Evolutionary conservation across 2,797 vertebrate species (phyloP), one percentile per base, ranked within the genome.

Genomic region (Erpetoichthys calabaricus): DNA sequence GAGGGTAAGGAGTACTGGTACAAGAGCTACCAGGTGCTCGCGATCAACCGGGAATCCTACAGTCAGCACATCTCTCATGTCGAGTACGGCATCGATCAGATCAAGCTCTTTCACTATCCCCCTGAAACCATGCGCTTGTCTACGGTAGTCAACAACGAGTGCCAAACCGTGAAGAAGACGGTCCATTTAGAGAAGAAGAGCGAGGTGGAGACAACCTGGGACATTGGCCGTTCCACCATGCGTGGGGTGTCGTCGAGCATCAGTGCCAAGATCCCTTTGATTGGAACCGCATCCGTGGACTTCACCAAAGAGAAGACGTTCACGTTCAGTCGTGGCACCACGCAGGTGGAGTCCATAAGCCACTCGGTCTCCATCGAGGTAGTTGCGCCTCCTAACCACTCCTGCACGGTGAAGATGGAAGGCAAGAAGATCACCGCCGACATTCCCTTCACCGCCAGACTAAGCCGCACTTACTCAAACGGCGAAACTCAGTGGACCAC

Each of bases 401-500:
- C 65, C 51, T 86, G 84, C 69, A 68, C 49, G 4, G 81, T 84
- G 44, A 76, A 70, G 4, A 81, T 86, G 79, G 79, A 86, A 62
- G 84, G 83, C 0, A 79, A 81, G 42, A 81, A 77, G 64, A 64
- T 84, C 41, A 83, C 73, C 7, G 78, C 81, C 0, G 77, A 81
- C 67, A 76, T 86, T 57, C 84, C 83, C 5, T 84, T 80, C 68
- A 79, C 67, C 0, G 82, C 81, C 0, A 73, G 75, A 44, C 80
- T 86, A 56, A 82, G 79, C 60, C 74, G 82, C 55, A 83, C 79
- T 1, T 85, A 85, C 68, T 64, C 58, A 58, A 76, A 78, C 1
- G 82, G 83, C 1, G 78, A 86, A 44, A 84, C 79, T 50, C 83
- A 82, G 60, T 82, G 79, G 78, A 84, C 80, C 1, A 72, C 79